Evolutionary conservation across 2,888 invertebrate genomes (phyloP), one percentile per base, ranked within the genome.

Genomic region (Stegophylla sp.): DNA sequence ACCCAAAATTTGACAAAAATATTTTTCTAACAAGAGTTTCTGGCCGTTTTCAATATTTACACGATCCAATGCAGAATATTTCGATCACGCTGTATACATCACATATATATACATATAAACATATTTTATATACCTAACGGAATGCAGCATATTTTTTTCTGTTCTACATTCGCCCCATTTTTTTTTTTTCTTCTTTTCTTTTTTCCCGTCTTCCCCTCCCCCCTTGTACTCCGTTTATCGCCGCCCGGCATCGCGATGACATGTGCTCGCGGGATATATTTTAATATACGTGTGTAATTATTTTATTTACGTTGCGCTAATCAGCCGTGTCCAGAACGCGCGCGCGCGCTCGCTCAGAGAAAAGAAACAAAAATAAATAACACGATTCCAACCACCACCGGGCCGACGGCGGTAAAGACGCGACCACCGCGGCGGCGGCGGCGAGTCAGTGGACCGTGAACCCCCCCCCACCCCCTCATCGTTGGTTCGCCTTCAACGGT

Each of bases 281-380:
- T n/a, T n/a, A n/a, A n/a, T n/a, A n/a, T n/a, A n/a, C n/a, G n/a
- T n/a, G n/a, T n/a, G n/a, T n/a, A n/a, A n/a, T n/a, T n/a, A n/a
- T n/a, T n/a, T n/a, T 64, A 67, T 71, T 79, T 61, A 48, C 48
- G 79, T 71, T 71, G n/a, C n/a, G n/a, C 71, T 79, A 79, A 79
- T 79, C 79, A 79, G 61, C 59, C 79, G 69, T 71, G 9, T 71
- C 79, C 71, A 34, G 34, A 7, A 34, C 7, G 34, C 3, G 34
- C 3, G 34, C 4, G 34, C 3, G 34, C 3, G 34, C n/a, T n/a
- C n/a, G n/a, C n/a, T n/a, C n/a, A 34, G 34, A 34, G 34, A 34
- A 34, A 34, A 34, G 26, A 26, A 53, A 53, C 48, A 69, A 59
- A n/a, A 69, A 69, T 61, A 69, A 79, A 79, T 79, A 69, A 79